Evolutionary conservation across 2,888 invertebrate genomes (phyloP).

Genomic region (Xylota segnis): DNA sequence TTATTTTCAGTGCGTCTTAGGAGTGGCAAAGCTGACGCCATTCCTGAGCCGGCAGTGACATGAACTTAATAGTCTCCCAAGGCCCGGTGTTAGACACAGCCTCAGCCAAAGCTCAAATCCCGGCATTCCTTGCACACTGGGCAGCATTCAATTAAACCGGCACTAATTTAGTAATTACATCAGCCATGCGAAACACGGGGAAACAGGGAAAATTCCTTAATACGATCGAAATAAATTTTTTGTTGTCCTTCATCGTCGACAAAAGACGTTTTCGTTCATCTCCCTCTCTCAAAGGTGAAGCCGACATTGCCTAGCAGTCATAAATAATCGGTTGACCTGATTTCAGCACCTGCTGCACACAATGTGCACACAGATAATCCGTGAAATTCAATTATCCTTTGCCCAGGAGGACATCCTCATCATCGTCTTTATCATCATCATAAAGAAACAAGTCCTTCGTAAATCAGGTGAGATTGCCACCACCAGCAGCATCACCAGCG

Average conservation of each 20-base stretch:
- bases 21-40: background rate
- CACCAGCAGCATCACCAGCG: slow-evolving; percentile 10
- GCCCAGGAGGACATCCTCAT: slow-evolving; percentile 63
- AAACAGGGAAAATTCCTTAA: slow-evolving; percentile 28
- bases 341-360: slow-evolving; percentile 74
- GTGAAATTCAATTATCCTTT: slow-evolving; percentile 76
- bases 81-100: no score
- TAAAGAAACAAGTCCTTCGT: slow-evolving; percentile 69
- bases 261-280: slow-evolving; percentile 9
- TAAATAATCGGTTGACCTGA: slow-evolving; percentile 70
- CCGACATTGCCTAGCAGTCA: slow-evolving; percentile 38
- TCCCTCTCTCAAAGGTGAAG: slow-evolving; percentile 2
- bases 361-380: slow-evolving; percentile 66
- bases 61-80: background rate
- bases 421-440: slow-evolving; percentile 54
- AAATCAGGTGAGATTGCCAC: slow-evolving; percentile 61
- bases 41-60: background rate
- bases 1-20: background rate
- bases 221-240: slow-evolving; percentile 37
- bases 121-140: background rate
- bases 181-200: background rate
- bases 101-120: background rate
- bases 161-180: slow-evolving; percentile 55
- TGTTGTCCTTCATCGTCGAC: slow-evolving; percentile 52
- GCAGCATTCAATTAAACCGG: slow-evolving; percentile 22